phyloP scores from a whole-genome alignment of 2,797 vertebrate genomes.

The Brotula barbata region DNA sequence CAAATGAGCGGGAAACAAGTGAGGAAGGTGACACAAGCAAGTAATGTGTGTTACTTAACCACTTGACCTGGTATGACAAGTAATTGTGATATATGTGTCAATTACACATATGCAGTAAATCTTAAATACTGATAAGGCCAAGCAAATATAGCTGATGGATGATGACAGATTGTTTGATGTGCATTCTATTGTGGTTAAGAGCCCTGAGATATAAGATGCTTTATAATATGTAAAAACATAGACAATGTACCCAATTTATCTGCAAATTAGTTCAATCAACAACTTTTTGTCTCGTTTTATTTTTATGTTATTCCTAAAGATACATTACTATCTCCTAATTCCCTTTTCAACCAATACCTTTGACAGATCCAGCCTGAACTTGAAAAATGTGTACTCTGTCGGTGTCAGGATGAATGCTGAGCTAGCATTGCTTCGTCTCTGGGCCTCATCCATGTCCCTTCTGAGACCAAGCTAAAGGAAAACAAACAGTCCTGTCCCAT shows the following conservation, averaged over 20 bases:
- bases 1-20: conserved; percentile 47
- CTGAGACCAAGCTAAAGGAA: conserved; percentile 62
- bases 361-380: neutral
- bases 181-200: neutral
- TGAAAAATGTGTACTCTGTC: conserved; percentile 36
- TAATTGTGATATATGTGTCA: neutral
- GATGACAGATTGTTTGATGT: neutral
- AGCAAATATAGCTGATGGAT: conserved; percentile 11
- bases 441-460: conserved; percentile 63
- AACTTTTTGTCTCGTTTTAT: too few relatives aligned
- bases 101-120: neutral
- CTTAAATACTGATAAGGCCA: neutral
- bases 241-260: too few relatives aligned
- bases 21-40: conserved; percentile 33
- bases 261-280: too few relatives aligned
- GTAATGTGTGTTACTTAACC: conserved; percentile 4
- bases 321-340: too few relatives aligned
- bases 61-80: neutral
- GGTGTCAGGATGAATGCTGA: conserved; percentile 52
- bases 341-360: conserved; percentile 11
- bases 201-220: conserved; percentile 15
- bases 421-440: conserved; percentile 42
- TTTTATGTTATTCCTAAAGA: too few relatives aligned
- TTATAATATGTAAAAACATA: neutral
- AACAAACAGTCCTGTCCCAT: conserved; percentile 57